Evolutionary conservation across 1,140 invertebrate genomes (phyloP).

Genomic region (Colletes latitarsis): DNA sequence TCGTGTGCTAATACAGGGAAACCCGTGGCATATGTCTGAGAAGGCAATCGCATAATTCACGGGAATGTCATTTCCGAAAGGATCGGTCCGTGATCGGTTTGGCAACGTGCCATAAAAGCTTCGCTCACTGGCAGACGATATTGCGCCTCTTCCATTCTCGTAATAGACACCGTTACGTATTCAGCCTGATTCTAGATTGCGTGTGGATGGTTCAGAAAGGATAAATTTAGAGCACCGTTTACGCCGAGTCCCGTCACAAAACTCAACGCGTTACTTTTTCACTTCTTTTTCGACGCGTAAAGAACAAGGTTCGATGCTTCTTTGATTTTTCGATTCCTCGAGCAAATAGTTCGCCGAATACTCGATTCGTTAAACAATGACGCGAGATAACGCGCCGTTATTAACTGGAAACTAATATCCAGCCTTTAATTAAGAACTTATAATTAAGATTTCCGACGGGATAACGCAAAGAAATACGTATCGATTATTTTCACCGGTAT

Average conservation of each 20-base stretch:
- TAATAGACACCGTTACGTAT: background rate
- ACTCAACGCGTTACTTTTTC: no score
- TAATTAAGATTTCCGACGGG: background rate
- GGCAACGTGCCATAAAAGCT: background rate
- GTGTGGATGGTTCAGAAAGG: background rate
- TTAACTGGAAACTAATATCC: constrained; percentile 12
- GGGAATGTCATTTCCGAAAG: background rate
- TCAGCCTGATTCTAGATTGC: background rate
- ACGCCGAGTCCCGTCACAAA: background rate
- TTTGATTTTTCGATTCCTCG: no score
- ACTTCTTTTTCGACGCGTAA: no score
- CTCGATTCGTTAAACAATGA: background rate
- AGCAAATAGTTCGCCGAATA: no score
- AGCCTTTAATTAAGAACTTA: constrained; percentile 8
- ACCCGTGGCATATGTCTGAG: constrained; percentile 47
- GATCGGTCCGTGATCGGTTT: constrained; percentile 3
- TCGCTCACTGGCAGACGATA: background rate
- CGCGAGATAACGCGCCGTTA: background rate
- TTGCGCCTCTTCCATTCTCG: background rate
- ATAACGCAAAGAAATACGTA: background rate
- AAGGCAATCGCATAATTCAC: constrained; percentile 54
- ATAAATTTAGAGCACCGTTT: background rate
- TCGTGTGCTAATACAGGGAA: constrained; percentile 23
- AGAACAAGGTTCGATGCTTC: no score
- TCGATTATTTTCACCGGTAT: constrained; percentile 7